Evolutionary conservation across 2,888 invertebrate genomes (phyloP), one percentile per base, ranked within the genome.

Genomic region (Meganola albula): DNA sequence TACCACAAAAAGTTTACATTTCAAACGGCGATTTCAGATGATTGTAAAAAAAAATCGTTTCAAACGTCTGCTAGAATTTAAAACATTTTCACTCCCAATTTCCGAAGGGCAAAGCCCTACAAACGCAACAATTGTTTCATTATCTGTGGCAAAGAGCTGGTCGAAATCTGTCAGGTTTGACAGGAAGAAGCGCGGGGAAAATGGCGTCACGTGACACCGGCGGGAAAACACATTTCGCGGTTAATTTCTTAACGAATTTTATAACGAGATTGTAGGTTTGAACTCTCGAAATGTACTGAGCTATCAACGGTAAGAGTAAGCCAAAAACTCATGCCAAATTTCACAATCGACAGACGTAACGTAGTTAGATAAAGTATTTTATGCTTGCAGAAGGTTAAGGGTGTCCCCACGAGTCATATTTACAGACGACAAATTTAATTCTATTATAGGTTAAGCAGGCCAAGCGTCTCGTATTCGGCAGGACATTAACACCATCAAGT

Each of bases 291-390:
- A 39, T 32, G 43, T 25, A 74, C 74, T 74, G 48, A 48, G 44
- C 50, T 59, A 58, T 52, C 52, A 46, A 32, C 14, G 31, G 21
- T 6, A 34, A 47, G 41, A 48, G 48, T 40, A 48, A 44, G 76
- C 82, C 79, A 77, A 69, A 62, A 55, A 44, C 34, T 52, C 58
- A 50, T 82, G 82, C 82, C 82, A 82, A 82, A 73, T 82, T 78
- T 71, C 78, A 63, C 76, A 79, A 79, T 65, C 63, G 40, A 41
- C 31, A 13, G 31, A 51, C 42, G 42, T 45, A 48, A 47, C 29
- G 37, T n/a, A n/a, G n/a, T n/a, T n/a, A n/a, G n/a, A n/a, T n/a
- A n/a, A n/a, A n/a, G n/a, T n/a, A n/a, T n/a, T n/a, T n/a, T n/a
- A n/a, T n/a, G n/a, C n/a, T n/a, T n/a, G n/a, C n/a, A n/a, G n/a